Percentiles rank a stretch among this genome's conserved stretches.
Conservation (phyloP, 1,140 invertebrate species). For the Coenobita brevimanus region DNA sequence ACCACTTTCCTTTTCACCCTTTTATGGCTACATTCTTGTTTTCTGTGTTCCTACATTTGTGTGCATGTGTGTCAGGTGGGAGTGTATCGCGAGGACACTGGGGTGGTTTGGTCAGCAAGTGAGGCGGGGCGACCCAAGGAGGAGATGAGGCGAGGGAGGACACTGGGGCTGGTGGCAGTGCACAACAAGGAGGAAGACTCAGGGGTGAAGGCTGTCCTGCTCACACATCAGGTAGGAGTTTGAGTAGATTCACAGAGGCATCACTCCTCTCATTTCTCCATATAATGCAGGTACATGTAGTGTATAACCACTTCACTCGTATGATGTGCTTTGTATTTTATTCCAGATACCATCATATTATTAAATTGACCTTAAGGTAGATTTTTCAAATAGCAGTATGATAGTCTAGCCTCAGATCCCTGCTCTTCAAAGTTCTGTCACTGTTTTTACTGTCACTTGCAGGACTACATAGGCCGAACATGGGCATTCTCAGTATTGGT, state of each 20-base stretch:
- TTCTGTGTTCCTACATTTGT: too few species aligned
- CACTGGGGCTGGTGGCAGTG: constrained; percentile 26
- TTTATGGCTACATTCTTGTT: too few species aligned
- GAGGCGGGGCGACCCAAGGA: neutral
- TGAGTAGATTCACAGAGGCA: neutral
- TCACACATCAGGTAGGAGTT: constrained; percentile 5
- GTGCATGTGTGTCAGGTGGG: constrained; percentile 57
- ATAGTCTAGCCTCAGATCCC: too few species aligned
- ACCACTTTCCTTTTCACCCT: too few species aligned
- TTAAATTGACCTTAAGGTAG: too few species aligned
- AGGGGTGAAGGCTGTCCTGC: constrained; percentile 1
- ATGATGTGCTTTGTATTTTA: too few species aligned
- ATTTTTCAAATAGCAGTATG: too few species aligned
- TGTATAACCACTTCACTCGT: too few species aligned
- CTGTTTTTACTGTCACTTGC: neutral
- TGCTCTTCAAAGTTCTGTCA: neutral
- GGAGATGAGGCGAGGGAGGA: neutral
- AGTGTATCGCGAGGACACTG: constrained; percentile 59
- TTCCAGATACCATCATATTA: too few species aligned
- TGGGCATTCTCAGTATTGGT: constrained; percentile 73
- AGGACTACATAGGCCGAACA: constrained; percentile 71
- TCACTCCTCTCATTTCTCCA: too few species aligned
- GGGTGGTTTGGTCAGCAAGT: constrained; percentile 48
- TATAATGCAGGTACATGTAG: too few species aligned
- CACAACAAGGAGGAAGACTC: neutral